Evolutionary conservation across 35 echinoderm and acorn worm species (phyloP), one percentile per base, ranked within the genome.

Genomic region (Strongylocentrotus purpuratus): DNA sequence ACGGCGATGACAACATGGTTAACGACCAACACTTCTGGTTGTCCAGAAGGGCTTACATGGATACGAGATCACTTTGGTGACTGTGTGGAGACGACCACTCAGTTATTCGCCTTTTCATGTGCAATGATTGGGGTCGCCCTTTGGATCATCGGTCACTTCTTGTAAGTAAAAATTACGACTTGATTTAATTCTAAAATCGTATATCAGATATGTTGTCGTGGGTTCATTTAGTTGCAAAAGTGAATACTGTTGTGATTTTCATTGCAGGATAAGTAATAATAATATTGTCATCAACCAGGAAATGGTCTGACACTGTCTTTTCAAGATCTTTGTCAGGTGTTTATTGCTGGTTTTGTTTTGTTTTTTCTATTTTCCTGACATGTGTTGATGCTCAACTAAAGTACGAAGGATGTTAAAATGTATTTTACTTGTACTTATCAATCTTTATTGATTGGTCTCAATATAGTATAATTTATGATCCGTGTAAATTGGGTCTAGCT

Each of bases 61-160:
- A 93, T 93, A 50, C 46, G 46, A 31, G 91, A 93, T 93, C 45
- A 93, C 31, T 46, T 93, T 11, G 91, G 91, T 6, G 91, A 93
- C 31, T 93, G 91, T 31, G 22, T 93, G 2, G 91, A 93, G 48
- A 55, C 91, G 48, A 33, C 47, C 2, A 46, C 46, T 4, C 46
- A 93, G 48, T 93, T 46, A 8, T 93, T 93, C 7, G 45, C 91
- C 17, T 93, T 93, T 31, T 93, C 91, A 17, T 33, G 32, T 32
- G 91, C 33, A 9, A 93, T 93, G 13, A 14, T 58, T 28, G 48
- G 17, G 31, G 46, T 93, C 11, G 15, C 31, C 48, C 45, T 93
- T 7, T 93, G 91, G 91, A 18, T 93, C 18, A 20, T 93, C 28
- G 91, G 33, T 7, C 91, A 93, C 46, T 48, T 93, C 7, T 58